Percentiles rank a stretch among this genome's conserved stretches.
Conservation (phyloP, 2,113 vertebrate genomes). For the Hemiprocne comata region DNA sequence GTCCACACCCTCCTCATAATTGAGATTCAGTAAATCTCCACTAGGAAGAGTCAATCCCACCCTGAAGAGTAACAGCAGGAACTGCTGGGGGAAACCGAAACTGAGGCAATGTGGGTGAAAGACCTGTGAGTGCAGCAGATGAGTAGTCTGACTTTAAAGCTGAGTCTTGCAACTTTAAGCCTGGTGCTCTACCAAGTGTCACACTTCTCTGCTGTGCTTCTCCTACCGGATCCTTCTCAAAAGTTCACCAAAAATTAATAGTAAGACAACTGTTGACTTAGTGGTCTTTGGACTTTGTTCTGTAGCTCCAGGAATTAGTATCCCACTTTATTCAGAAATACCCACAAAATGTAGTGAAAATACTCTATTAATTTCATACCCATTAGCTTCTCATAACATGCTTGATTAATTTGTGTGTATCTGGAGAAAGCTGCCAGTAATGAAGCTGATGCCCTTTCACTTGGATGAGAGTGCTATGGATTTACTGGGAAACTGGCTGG, state of each 20-base stretch:
- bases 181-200: neutral
- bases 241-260: neutral
- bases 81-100: neutral
- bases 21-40: neutral
- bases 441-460: neutral
- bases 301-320: neutral
- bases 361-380: neutral
- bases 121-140: neutral
- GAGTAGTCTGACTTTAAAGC: neutral
- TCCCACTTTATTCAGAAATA: neutral
- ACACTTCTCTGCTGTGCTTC: neutral
- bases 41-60: neutral
- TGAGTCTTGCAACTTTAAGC: neutral
- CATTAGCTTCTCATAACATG: conserved; percentile 4
- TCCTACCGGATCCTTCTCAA: neutral
- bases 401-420: conserved; percentile 1
- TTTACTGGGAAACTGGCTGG: neutral
- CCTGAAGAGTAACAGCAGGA: neutral
- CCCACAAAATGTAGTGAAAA: neutral
- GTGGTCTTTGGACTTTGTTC: neutral
- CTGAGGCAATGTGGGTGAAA: neutral
- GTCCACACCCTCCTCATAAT: neutral
- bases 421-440: conserved; percentile 1
- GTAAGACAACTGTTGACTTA: neutral
- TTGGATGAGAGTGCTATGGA: neutral